Evolutionary conservation across 2,797 vertebrate species (phyloP), one percentile per base, ranked within the genome.

Genomic region (Calcarius lapponicus): DNA sequence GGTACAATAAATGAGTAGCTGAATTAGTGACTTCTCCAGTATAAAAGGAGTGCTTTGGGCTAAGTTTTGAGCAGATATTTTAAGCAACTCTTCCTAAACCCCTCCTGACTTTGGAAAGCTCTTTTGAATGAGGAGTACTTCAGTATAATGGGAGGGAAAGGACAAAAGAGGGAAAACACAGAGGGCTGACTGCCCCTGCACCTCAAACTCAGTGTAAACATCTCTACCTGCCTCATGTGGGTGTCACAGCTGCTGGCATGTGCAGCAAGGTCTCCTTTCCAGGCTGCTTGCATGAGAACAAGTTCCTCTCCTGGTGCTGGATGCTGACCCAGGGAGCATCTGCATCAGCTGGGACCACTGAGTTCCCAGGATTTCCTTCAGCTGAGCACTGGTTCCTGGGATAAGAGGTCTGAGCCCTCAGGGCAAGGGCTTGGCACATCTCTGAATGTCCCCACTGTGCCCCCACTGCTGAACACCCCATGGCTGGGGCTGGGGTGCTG

Each of bases 11-110:
- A 96, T 96, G 93, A 86, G 71, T 43, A 62, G 79, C 5, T 88
- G 93, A 93, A 95, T 96, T 89, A 96, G 92, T 45, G 90, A 85
- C 62, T 81, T 80, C 80, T 76, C 88, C 92, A 58, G 80, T 94
- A 96, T 92, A 93, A 97, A 97, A 97, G 95, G 67, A 95, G 38
- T 6, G 97, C 98, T 97, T 57, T 94, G 90, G 97, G 98, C 96
- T 93, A 97, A 90, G 42, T 97, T 97, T 96, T 96, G 80, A 95
- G 95, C 53, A 95, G 90, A 86, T 91, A 91, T 96, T 96, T 97
- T 80, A 89, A 93, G 89, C 57, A 76, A 56, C 57, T 93, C 91
- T 96, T 96, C 70, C 56, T 50, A 96, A 96, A 80, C 73, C 57
- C 48, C 50, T 95, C 88, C 76, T 71, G 96, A 94, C 92, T 82